Base-by-base conservation (phyloP, 2,797 vertebrate species). In the Apodemus agrarius region DNA sequence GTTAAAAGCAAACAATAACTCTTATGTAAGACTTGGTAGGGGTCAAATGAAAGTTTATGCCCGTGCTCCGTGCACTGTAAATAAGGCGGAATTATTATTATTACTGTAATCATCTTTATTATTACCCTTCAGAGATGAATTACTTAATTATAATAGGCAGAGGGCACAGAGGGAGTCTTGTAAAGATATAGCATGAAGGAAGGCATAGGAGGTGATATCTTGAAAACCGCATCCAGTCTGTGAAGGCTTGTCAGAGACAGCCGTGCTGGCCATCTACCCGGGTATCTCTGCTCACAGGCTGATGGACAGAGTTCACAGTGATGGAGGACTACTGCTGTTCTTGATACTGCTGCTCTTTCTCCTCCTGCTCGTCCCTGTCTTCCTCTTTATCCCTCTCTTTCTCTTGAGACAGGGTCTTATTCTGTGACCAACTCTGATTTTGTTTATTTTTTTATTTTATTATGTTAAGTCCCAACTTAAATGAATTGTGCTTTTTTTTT, bases 1-100 rank as follows among this genome's bases (percentile, higher is more conserved):
- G 80, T 90, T 87, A 93, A 93, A 96, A 96, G 78, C 59, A 78
- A 94, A 93, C 40, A 22, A 52, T 61, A 90, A 92, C n/a, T 93
- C 29, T n/a, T 65, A 31, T 67, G 40, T 76, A 46, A 59, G 86
- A 84, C 26, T 84, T 6, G 7, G 31, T 40, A 40, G 89, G 82
- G 76, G 40, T 90, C 91, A 96, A 94, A 61, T 69, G 90, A 75
- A 90, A 84, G 16, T 87, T 90, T 69, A 90, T 69, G 26, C 10
- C 26, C 54, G 31, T 14, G 37, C 40, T 88, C 52, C 89, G 12
- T 90, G 72, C 90, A 91, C 31, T 93, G 40, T 26, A 83, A n/a
- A 92, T 92, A 49, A 81, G 40, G 19, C 76, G 24, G 24, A 37
- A 74, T 81, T 80, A 40, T 74, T 54, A 76, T 78, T 78, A 78